phyloP scores from a whole-genome alignment of 2,113 vertebrate genomes.

The Tonatia bakeri region DNA sequence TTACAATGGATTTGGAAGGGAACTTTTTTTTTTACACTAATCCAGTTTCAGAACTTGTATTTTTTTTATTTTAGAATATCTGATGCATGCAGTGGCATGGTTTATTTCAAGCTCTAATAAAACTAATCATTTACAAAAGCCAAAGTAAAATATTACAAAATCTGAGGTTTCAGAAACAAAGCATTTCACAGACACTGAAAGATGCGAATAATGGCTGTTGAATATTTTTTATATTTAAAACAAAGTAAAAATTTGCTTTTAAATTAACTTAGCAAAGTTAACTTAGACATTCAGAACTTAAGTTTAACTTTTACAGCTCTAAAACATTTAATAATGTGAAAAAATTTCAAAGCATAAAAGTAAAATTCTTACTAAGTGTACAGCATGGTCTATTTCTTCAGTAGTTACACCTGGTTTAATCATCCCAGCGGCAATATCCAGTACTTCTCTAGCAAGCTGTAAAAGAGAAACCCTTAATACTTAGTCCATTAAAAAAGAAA shows the following conservation, averaged over 20 bases:
- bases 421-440: conserved; percentile 96
- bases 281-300: background rate
- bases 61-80: conserved; percentile 15
- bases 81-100: background rate
- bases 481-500: conserved; percentile 38
- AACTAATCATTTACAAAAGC: background rate
- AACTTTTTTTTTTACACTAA: background rate
- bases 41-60: background rate
- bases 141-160: background rate
- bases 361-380: conserved; percentile 91
- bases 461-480: conserved; percentile 40
- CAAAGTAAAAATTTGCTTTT: conserved; percentile 28
- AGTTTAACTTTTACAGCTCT: background rate
- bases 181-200: background rate
- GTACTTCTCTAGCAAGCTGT: conserved; percentile 96
- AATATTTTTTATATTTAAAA: conserved; percentile 5
- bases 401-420: conserved; percentile 95
- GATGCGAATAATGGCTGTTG: background rate
- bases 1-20: background rate
- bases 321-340: background rate
- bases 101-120: conserved; percentile 18
- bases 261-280: background rate
- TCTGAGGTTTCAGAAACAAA: background rate
- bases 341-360: background rate
- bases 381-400: conserved; percentile 97